These are phyloP conservation scores for Drusus annulatus DNA, from an alignment of 1,140 invertebrate genomes.

Conservation along the genomic window DNA sequence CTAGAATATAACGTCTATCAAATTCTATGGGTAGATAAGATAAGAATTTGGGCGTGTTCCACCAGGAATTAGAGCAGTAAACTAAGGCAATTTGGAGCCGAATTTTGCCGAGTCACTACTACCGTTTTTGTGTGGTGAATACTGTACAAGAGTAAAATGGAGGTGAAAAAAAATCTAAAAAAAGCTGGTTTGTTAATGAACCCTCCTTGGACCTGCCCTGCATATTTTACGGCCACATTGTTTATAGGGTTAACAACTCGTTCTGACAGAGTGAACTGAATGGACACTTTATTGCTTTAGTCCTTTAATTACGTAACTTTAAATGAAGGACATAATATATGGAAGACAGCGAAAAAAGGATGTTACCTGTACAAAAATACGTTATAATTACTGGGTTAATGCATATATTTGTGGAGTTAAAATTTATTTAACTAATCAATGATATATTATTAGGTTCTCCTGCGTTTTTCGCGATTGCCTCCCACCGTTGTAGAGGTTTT, in stretches of 20 bases:
- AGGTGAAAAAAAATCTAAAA: conserved; percentile 4
- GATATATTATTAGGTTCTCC: too few species aligned
- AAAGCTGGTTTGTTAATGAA: conserved; percentile 27
- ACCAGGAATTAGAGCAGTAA: not conserved
- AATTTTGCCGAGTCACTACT: conserved; percentile 13
- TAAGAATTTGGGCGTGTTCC: too few species aligned
- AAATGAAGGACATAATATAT: not conserved
- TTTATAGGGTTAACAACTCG: conserved; percentile 13
- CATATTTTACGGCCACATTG: conserved; percentile 27
- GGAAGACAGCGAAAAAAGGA: not conserved
- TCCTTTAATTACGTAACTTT: conserved; percentile 31
- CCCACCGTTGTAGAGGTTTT: too few species aligned
- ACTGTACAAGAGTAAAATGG: not conserved
- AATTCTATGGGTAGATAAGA: too few species aligned
- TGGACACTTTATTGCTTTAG: conserved; percentile 34
- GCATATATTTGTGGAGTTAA: too few species aligned
- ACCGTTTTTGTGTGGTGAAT: not conserved
- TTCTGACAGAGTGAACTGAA: conserved; percentile 27
- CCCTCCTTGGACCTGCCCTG: conserved; percentile 21
- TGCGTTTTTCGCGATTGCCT: too few species aligned
- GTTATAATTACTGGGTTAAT: too few species aligned
- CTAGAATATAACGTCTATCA: too few species aligned
- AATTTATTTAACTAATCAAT: too few species aligned
- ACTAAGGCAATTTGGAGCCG: conserved; percentile 1
- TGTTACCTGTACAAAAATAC: not conserved